Conservation (phyloP, 2,113 vertebrate genomes). For the Oreotrochilus melanogaster region DNA sequence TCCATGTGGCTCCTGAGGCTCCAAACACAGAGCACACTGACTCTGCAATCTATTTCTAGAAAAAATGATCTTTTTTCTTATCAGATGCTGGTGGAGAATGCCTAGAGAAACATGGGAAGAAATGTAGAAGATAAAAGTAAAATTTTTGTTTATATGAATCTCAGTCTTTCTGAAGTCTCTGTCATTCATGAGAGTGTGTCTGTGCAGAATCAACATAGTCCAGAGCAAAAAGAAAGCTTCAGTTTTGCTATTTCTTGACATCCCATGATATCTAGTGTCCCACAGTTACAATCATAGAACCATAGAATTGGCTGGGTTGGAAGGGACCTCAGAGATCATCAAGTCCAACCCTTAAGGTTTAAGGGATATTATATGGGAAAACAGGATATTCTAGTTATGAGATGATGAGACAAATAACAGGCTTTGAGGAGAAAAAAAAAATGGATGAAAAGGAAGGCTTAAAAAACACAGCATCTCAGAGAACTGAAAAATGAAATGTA, state of each 20-base stretch:
- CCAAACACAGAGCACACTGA: neutral
- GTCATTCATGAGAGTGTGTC: neutral
- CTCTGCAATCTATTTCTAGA: too few species aligned
- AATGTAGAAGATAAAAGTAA: neutral
- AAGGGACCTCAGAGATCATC: too few species aligned
- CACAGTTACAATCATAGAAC: too few species aligned
- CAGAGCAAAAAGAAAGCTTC: neutral
- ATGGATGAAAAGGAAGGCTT: neutral
- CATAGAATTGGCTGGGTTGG: too few species aligned
- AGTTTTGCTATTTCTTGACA: neutral
- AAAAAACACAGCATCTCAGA: neutral
- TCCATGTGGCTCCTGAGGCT: neutral
- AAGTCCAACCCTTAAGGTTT: too few species aligned
- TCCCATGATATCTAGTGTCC: neutral
- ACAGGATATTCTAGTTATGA: neutral
- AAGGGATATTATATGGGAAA: neutral
- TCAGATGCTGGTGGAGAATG: neutral
- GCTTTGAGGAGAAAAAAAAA: neutral
- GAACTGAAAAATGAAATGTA: neutral
- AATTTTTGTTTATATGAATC: neutral
- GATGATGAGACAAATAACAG: neutral
- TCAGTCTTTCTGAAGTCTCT: neutral
- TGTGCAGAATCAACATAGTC: neutral
- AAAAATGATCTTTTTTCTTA: neutral
- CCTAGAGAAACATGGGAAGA: neutral